Evolutionary conservation across 2,797 vertebrate species (phyloP).

Genomic region (Acrocephalus scirpaceus): DNA sequence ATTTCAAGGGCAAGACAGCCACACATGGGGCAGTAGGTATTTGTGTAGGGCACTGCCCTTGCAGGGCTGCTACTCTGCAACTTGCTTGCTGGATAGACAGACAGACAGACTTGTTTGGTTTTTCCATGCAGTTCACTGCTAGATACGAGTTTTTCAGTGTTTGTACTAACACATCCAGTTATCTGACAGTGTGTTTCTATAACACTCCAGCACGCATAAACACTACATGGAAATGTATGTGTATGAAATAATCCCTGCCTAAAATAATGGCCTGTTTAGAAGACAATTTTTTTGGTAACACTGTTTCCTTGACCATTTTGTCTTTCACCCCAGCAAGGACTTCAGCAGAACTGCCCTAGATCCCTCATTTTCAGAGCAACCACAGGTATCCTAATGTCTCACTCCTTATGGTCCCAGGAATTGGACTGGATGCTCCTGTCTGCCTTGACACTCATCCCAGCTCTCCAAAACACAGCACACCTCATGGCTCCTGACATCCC

Average conservation of each 20-base stretch:
- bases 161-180: slow-evolving; percentile 34
- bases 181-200: slow-evolving; percentile 1
- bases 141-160: slow-evolving; percentile 13
- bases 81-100: not conserved
- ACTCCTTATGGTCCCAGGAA: not conserved
- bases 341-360: not conserved
- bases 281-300: not conserved
- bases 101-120: not conserved
- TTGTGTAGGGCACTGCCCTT: not conserved
- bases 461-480: not conserved
- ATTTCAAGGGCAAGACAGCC: not conserved
- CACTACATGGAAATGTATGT: not conserved
- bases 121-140: not conserved
- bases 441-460: not conserved
- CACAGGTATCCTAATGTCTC: not conserved
- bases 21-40: rapidly evolving
- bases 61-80: not conserved
- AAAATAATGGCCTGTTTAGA: not conserved
- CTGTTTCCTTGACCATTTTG: not conserved
- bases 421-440: not conserved
- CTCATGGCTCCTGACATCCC: not conserved
- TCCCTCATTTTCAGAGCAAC: not conserved
- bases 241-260: not conserved
- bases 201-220: not conserved
- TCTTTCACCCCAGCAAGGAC: not conserved